Base-by-base conservation (phyloP, 2,888 invertebrate genomes). In the Sarcophaga variegata region DNA sequence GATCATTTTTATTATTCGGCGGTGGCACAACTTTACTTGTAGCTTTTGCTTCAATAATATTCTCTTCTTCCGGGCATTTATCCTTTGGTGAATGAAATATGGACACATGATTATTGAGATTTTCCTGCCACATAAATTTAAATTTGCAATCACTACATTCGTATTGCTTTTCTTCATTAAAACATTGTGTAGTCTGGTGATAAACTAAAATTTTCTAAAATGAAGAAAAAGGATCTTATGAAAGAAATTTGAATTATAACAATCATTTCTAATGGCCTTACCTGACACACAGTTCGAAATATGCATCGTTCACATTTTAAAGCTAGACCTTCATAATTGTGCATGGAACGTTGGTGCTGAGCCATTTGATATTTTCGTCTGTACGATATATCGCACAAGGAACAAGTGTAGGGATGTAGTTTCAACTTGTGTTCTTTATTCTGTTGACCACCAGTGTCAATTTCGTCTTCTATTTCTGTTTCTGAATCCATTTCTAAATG, bases 261-360 rank as follows among this genome's bases (percentile, higher is more conserved):
- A 47, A 14, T 12, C 4, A 5, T 49, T 69, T 3, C 5, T 22
- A 71, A n/a, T 5, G 17, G 6, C n/a, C 22, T 78, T 84, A 94
- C 94, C 71, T 94, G 91, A 1, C 94, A 94, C 0, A 94, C 94
- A 86, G 95, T 95, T 67, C 94, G 92, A 92, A 94, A 95, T 27
- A 93, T 92, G 89, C 95, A 95, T 27, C 94, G 92, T 49, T 93
- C 93, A 88, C 95, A 95, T 54, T 94, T 93, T 59, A 94, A 91
- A 0, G 94, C 94, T 10, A 94, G 91, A 86, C 94, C 94, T 1
- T 95, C 94, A 78, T 95, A 91, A 22, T 89, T 90, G 81, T 93
- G 93, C 49, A 91, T 82, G 0, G 90, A 90, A 80, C 91, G 90
- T 82, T 93, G 93, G 88, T 93, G 93, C 45, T 91, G 91, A 37